Evolutionary conservation across 2,888 invertebrate genomes (phyloP), one percentile per base, ranked within the genome.

Genomic region (Drosophila formosana): DNA sequence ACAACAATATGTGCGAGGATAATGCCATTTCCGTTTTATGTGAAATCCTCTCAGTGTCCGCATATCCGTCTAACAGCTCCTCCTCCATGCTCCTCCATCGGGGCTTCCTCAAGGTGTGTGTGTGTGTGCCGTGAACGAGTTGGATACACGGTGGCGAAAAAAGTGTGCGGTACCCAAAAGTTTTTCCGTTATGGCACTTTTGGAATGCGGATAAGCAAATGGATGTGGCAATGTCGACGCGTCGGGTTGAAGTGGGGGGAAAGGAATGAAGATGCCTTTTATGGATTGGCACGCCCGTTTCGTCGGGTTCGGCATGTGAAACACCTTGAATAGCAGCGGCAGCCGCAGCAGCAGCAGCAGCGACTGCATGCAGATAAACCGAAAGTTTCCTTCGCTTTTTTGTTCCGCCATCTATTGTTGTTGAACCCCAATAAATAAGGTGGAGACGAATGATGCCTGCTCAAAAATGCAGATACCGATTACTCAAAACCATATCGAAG

Each of bases 1-100:
- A 86, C 88, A 87, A 89, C 85, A 86, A 89, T 86, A 89, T 86
- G 89, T 89, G 89, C 85, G 82, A 80, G 85, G 88, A 86, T 86
- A 86, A 86, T 89, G 89, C 85, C 89, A 89, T 86, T 86, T 86
- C 85, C 85, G 88, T 86, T 86, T 86, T 86, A 86, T 86, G 89
- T 80, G 85, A 86, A 89, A 86, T 86, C 88, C 89, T 84, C 89
- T 87, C 80, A 82, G 75, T 67, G 78, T 73, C 74, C 74, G 61
- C 68, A 76, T 68, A 73, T 30, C 73, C 41, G 32, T 41, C 32
- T 56, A 45, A 25, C 37, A 46, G 11, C 2, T 55, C 18, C 0
- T 41, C 13, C 11, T 0, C 13, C 3, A 7, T 0, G 46, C 11
- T 0, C 3, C 30, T 23, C 0, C 23, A 25, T 18, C 30, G 68